These are phyloP conservation scores for Phylloscopus whistleri DNA, from an alignment of 2,113 vertebrate species.

Conservation along the genomic window DNA sequence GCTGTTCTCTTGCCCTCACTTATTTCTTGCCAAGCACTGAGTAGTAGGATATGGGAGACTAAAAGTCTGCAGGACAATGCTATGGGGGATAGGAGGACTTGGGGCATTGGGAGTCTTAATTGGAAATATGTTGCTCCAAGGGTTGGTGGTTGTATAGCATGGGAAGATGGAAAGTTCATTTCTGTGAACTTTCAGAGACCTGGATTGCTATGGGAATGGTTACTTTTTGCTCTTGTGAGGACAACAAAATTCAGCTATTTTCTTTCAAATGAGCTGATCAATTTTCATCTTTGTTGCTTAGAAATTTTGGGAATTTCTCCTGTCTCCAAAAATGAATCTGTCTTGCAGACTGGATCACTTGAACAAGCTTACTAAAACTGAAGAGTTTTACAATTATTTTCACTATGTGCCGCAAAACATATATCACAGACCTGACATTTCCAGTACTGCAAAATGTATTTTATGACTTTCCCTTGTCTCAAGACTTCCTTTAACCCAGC, in stretches of 20 bases:
- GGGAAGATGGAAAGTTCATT: not conserved
- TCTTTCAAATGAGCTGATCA: not conserved
- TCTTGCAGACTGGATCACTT: not conserved
- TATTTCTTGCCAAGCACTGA: not conserved
- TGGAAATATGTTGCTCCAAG: not conserved
- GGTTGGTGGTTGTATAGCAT: not conserved
- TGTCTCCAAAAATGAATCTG: not conserved
- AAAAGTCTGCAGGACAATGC: not conserved
- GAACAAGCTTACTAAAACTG: not conserved
- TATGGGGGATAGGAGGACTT: not conserved
- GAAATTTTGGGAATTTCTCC: not conserved
- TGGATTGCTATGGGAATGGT: not conserved
- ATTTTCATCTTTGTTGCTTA: not conserved
- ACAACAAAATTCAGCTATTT: not conserved
- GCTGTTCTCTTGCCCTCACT: not conserved
- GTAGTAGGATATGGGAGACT: not conserved
- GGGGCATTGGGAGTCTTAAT: not conserved
- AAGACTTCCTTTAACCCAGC: not conserved
- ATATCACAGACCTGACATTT: not conserved
- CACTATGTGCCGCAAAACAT: not conserved
- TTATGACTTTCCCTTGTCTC: not conserved
- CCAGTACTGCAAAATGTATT: not conserved
- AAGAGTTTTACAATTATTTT: not conserved
- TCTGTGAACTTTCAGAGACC: not conserved
- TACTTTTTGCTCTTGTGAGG: not conserved